Conservation (phyloP, 2,888 invertebrate species). For the Melinaea marsaeus region DNA sequence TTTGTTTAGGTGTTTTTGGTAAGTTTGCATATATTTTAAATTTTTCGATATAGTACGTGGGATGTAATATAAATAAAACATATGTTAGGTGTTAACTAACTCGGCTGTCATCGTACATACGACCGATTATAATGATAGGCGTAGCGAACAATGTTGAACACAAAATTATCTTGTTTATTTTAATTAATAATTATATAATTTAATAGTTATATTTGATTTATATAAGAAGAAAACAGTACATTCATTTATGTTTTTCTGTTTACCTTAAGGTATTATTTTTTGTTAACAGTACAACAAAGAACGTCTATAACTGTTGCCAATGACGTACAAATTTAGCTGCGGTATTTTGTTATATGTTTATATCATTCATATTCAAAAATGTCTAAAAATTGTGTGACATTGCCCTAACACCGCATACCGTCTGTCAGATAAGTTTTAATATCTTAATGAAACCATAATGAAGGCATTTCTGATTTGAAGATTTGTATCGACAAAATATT, state of each 20-base stretch:
- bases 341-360: neutral
- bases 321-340: too few relatives aligned
- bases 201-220: too few relatives aligned
- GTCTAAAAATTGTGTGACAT: neutral
- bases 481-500: conserved; percentile 1
- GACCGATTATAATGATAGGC: conserved; percentile 14
- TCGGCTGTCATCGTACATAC: conserved; percentile 21
- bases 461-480: conserved; percentile 23
- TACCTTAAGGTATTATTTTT: too few relatives aligned
- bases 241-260: too few relatives aligned
- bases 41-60: conserved; percentile 11
- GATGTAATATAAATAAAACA: conserved; percentile 6
- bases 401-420: conserved; percentile 17
- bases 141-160: conserved; percentile 8
- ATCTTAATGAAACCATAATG: conserved; percentile 26
- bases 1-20: neutral
- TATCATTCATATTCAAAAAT: neutral
- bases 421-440: conserved; percentile 24
- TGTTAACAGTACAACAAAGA: too few relatives aligned
- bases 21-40: conserved; percentile 21
- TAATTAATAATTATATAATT: neutral
- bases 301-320: too few relatives aligned
- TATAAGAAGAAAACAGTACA: too few relatives aligned
- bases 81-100: conserved; percentile 6
- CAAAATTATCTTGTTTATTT: neutral